Conservation (phyloP, 2,888 invertebrate genomes). For the Dione juno region DNA sequence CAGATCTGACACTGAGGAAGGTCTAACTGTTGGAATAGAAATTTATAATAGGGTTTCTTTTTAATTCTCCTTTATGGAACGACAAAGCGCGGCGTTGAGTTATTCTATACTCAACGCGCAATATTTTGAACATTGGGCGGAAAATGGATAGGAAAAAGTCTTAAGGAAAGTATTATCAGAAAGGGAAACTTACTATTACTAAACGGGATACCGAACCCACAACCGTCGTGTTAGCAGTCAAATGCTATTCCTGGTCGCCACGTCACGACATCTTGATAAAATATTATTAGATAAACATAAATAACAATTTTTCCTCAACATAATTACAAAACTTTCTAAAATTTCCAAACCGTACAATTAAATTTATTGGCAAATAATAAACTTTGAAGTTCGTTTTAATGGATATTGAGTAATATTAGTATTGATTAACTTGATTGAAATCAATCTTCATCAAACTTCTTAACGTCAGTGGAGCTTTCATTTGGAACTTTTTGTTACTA, state of each 20-base stretch:
- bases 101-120: no score
- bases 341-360: constrained; percentile 2
- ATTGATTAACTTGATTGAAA: constrained; percentile 46
- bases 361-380: constrained; percentile 20
- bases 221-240: no score
- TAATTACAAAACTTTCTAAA: neutral
- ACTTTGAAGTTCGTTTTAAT: constrained; percentile 33
- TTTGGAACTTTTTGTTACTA: constrained; percentile 51
- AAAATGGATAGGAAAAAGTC: no score
- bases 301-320: neutral
- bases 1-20: no score
- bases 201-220: no score
- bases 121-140: no score
- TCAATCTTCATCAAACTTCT: constrained; percentile 48
- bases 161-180: no score
- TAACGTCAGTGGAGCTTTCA: constrained; percentile 52
- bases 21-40: no score
- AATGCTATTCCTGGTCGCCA: neutral
- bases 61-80: no score
- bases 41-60: no score
- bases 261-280: neutral
- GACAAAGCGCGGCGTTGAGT: no score
- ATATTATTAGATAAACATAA: neutral
- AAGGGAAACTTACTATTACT: no score
- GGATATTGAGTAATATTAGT: constrained; percentile 39